Percentiles rank a stretch among this genome's conserved stretches.
Evolutionary conservation across 2,888 invertebrate genomes (phyloP).

Genomic region (Encarsia formosa): DNA sequence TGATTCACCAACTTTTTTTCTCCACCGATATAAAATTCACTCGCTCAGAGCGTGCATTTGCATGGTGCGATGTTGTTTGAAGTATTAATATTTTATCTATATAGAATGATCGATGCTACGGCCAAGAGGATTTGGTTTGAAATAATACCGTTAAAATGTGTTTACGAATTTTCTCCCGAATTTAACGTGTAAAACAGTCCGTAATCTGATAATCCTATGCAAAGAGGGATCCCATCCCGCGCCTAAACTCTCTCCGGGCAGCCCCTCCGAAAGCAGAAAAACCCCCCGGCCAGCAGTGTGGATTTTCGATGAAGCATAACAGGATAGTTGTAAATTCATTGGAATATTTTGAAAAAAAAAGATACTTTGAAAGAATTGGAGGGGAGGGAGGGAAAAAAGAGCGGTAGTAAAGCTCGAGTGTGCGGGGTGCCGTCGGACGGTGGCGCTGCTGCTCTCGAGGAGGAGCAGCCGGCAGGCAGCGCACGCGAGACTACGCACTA

Average conservation of each 20-base stretch:
- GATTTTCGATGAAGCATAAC: neutral
- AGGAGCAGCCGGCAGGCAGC: neutral
- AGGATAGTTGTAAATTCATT: neutral
- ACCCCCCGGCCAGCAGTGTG: neutral
- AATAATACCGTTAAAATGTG: constrained; percentile 21
- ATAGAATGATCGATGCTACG: no score
- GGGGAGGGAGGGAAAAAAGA: constrained; percentile 6
- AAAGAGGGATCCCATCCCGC: constrained; percentile 19
- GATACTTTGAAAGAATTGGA: neutral
- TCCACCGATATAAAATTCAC: no score
- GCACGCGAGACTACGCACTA: constrained; percentile 47
- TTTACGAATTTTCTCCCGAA: constrained; percentile 22
- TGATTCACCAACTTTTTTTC: no score
- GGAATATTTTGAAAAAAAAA: neutral
- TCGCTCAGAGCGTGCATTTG: no score
- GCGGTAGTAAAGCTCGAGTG: neutral
- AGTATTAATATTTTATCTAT: no score
- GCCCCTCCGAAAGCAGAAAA: neutral
- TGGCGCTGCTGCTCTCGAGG: constrained; percentile 25
- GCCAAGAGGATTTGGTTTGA: no score
- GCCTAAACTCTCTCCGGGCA: constrained; percentile 5
- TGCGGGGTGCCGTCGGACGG: neutral
- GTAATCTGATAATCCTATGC: constrained; percentile 29
- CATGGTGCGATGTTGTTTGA: no score
- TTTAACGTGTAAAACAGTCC: constrained; percentile 19